phyloP scores from a whole-genome alignment of 2,797 vertebrate species.

The Phylloscopus collybita region DNA sequence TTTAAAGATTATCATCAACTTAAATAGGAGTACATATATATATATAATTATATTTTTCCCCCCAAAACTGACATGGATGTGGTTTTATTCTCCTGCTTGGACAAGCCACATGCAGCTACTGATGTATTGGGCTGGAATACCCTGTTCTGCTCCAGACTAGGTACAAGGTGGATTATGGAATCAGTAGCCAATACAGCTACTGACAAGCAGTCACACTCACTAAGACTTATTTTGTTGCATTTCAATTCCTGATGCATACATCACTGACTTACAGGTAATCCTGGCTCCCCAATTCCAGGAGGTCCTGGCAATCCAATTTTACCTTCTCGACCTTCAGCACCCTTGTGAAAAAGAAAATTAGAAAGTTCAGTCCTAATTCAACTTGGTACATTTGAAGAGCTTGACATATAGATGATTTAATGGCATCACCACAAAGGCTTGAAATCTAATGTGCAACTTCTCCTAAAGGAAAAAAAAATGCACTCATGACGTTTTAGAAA shows the following conservation, averaged over 20 bases:
- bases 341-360: constrained; percentile 59
- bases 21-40: not conserved
- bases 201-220: not conserved
- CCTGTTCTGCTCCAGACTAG: not conserved
- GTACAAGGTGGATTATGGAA: not conserved
- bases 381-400: not conserved
- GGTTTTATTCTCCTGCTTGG: not conserved
- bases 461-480: not conserved
- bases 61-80: not conserved
- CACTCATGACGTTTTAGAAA: not conserved
- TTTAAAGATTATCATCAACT: not conserved
- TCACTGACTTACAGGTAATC: constrained; percentile 79
- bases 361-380: not conserved
- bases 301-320: constrained; percentile 68
- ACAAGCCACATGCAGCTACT: not conserved
- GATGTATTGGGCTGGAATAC: not conserved
- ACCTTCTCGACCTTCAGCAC: constrained; percentile 74
- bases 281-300: constrained; percentile 82
- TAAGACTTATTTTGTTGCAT: not conserved
- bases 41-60: not conserved
- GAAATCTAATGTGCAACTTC: not conserved
- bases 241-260: not conserved
- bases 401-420: not conserved
- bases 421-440: not conserved
- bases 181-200: not conserved